Conservation (phyloP, 2,113 vertebrate species). For the Vulpes lagopus region DNA sequence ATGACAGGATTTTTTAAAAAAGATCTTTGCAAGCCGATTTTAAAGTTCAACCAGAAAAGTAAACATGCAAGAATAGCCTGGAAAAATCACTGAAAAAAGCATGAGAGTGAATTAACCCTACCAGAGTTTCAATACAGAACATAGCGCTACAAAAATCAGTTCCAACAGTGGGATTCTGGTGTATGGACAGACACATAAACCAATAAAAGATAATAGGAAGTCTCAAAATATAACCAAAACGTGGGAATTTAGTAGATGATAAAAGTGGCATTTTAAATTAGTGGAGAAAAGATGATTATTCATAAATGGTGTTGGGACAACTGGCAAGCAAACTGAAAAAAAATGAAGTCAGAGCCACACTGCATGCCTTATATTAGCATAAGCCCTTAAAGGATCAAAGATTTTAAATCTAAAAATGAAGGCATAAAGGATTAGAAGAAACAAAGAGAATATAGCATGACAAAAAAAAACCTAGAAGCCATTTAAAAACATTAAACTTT, state of each 20-base stretch:
- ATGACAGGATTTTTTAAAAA: background rate
- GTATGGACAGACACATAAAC: background rate
- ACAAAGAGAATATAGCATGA: background rate
- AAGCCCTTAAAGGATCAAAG: background rate
- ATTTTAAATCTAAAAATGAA: slow-evolving; percentile 56
- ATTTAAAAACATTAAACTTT: background rate
- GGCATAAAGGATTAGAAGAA: background rate
- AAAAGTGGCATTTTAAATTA: slow-evolving; percentile 1
- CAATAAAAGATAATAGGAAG: background rate
- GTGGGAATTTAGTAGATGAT: background rate
- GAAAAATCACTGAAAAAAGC: slow-evolving; percentile 37
- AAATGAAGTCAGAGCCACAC: background rate
- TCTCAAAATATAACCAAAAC: slow-evolving; percentile 20
- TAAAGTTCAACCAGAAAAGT: slow-evolving; percentile 59
- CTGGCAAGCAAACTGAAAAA: background rate
- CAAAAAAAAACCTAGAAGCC: background rate
- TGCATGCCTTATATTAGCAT: background rate
- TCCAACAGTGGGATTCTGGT: background rate
- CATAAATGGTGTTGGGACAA: background rate
- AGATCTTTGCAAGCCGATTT: background rate
- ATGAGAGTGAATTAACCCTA: background rate
- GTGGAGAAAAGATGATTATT: slow-evolving; percentile 2
- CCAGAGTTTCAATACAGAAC: background rate
- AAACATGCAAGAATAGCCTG: slow-evolving; percentile 16
- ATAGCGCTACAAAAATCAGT: background rate